These are phyloP conservation scores for Loxodonta africana DNA, from an alignment of 2,113 vertebrate species.

Conservation along the genomic window DNA sequence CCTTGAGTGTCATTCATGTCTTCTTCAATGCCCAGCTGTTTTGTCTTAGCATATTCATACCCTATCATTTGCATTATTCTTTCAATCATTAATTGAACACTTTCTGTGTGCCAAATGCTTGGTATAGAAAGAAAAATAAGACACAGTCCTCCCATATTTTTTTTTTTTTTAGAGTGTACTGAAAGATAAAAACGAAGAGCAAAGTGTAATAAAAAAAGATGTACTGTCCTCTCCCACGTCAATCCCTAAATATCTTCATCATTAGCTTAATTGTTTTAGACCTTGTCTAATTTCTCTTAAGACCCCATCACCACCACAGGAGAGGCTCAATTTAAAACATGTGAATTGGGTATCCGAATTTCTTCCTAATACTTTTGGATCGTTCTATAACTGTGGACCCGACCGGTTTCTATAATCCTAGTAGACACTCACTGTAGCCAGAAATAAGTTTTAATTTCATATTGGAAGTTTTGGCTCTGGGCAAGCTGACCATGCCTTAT, in stretches of 20 bases:
- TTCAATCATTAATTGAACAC: conserved; percentile 13
- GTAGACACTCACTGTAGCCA: neutral
- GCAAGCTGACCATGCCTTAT: neutral
- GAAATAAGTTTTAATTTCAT: conserved; percentile 48
- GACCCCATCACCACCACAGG: neutral
- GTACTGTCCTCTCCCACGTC: neutral
- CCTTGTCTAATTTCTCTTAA: conserved; percentile 4
- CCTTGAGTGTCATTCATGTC: neutral
- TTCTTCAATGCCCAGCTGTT: neutral
- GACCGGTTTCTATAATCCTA: conserved; percentile 46
- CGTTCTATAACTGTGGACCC: conserved; percentile 41
- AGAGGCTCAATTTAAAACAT: conserved; percentile 33
- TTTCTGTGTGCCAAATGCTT: neutral
- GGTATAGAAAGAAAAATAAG: conserved; percentile 33
- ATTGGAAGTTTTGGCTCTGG: neutral
- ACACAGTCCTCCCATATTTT: neutral
- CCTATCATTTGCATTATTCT: neutral
- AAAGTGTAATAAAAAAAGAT: neutral
- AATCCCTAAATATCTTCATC: conserved; percentile 11
- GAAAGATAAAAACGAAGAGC: conserved; percentile 1
- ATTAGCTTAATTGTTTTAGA: neutral
- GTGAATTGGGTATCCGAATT: conserved; percentile 20
- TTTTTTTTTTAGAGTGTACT: neutral
- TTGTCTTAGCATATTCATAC: neutral
- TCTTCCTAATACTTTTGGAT: conserved; percentile 45